Conservation (phyloP, 2,888 invertebrate species). For the Trypoxylon attenuatum region DNA sequence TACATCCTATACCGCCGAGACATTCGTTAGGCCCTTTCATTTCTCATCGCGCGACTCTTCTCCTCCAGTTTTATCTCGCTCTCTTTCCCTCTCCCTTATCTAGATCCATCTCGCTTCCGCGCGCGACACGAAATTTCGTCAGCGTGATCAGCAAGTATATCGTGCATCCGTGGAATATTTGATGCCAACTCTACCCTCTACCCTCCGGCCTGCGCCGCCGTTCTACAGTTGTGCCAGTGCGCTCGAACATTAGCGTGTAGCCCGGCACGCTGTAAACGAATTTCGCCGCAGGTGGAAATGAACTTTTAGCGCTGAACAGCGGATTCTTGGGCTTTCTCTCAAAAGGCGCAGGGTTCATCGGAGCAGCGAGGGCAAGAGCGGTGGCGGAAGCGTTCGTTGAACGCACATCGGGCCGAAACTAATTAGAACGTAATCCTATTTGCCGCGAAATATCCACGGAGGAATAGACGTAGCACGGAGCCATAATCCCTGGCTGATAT, state of each 20-base stretch:
- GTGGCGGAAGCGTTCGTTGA: conserved; percentile 20
- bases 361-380: neutral
- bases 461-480: neutral
- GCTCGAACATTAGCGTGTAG: too few species aligned
- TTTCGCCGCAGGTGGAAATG: too few species aligned
- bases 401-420: neutral
- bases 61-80: conserved; percentile 23
- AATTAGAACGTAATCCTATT: conserved; percentile 1
- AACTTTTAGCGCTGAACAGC: neutral
- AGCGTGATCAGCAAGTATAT: neutral
- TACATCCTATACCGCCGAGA: conserved; percentile 11
- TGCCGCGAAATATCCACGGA: neutral
- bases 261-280: too few species aligned
- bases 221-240: too few species aligned
- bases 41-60: conserved; percentile 14
- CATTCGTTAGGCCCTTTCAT: conserved; percentile 33
- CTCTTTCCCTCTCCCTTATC: conserved; percentile 1
- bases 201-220: too few species aligned
- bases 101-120: conserved; percentile 6
- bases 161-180: neutral
- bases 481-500: neutral
- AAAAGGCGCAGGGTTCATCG: conserved; percentile 20
- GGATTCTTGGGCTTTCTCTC: neutral
- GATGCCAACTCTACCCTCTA: too few species aligned
- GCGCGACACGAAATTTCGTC: neutral